Evolutionary conservation across 2,888 invertebrate genomes (phyloP).

Genomic region (Lamellibrachia satsuma): DNA sequence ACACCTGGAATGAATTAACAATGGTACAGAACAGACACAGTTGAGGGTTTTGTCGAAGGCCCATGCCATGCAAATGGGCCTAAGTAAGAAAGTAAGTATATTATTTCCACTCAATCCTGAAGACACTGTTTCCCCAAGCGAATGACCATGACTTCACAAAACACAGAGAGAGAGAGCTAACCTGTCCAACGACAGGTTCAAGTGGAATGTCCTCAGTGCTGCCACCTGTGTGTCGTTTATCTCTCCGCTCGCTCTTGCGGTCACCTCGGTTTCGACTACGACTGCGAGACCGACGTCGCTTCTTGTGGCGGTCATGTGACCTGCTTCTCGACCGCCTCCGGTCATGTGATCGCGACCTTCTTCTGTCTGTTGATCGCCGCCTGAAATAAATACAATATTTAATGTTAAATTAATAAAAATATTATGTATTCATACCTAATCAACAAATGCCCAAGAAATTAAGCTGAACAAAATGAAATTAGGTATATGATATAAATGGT

Average conservation of each 20-base stretch:
- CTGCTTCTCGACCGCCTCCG: neutral
- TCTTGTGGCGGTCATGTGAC: neutral
- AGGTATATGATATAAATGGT: too few species aligned
- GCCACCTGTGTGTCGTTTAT: neutral
- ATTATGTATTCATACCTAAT: neutral
- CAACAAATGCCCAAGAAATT: neutral
- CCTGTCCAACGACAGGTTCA: constrained; percentile 68
- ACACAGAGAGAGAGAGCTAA: constrained; percentile 40
- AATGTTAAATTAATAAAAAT: constrained; percentile 42
- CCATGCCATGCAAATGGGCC: too few species aligned
- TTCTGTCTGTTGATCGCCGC: constrained; percentile 21
- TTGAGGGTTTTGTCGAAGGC: too few species aligned
- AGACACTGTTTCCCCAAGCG: neutral
- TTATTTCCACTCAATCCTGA: neutral
- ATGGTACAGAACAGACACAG: too few species aligned
- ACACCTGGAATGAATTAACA: too few species aligned
- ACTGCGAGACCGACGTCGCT: constrained; percentile 21
- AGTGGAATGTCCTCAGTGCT: constrained; percentile 58
- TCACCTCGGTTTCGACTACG: constrained; percentile 23
- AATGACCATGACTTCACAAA: neutral
- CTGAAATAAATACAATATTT: constrained; percentile 35
- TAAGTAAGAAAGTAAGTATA: too few species aligned
- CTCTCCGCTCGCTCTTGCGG: constrained; percentile 17
- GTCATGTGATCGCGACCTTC: constrained; percentile 39
- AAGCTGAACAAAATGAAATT: neutral